Evolutionary conservation across 2,797 vertebrate genomes (phyloP).

Genomic region (Cirrhinus mrigala): DNA sequence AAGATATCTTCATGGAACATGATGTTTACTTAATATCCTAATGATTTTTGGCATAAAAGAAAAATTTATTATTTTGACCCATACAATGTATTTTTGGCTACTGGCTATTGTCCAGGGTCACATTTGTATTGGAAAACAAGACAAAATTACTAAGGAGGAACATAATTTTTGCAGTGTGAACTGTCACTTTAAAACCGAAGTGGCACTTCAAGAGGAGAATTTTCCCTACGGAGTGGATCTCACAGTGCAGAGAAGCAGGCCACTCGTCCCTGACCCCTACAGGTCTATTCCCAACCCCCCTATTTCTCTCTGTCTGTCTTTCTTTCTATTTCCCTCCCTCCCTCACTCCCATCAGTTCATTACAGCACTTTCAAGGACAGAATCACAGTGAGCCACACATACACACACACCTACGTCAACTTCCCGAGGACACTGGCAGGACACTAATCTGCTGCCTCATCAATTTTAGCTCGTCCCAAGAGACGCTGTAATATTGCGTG

Average conservation of each 20-base stretch:
- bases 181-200: constrained; percentile 46
- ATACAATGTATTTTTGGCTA: no score
- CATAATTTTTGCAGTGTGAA: neutral
- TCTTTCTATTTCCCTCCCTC: constrained; percentile 5
- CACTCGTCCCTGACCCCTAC: constrained; percentile 34
- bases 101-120: no score
- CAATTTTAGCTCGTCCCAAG: constrained; percentile 76
- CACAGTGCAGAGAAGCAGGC: constrained; percentile 32
- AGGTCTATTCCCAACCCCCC: constrained; percentile 8
- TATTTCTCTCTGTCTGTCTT: constrained; percentile 1
- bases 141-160: neutral
- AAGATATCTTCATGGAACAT: no score
- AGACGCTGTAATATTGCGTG: constrained; percentile 60
- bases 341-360: constrained; percentile 44
- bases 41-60: no score
- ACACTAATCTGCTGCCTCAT: constrained; percentile 81
- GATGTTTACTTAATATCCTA: no score
- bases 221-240: constrained; percentile 11
- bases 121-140: neutral
- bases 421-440: constrained; percentile 81
- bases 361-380: constrained; percentile 57
- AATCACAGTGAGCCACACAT: neutral
- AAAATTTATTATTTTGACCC: no score
- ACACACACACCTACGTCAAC: constrained; percentile 72
- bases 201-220: constrained; percentile 5